Evolutionary conservation across 2,888 invertebrate genomes (phyloP).

Genomic region (Tinea pellionella): DNA sequence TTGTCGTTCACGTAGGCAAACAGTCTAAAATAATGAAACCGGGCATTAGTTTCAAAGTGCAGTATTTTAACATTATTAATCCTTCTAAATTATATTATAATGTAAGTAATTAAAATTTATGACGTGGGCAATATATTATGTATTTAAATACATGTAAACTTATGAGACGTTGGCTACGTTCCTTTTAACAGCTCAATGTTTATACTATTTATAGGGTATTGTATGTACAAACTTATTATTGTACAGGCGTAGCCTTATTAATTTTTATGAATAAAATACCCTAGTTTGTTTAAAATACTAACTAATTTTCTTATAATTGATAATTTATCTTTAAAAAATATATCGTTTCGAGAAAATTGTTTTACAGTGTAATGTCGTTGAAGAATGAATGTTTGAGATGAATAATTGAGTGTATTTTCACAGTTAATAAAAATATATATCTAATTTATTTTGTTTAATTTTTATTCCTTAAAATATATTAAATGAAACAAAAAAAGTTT

Average conservation of each 20-base stretch:
- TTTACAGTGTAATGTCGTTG: not conserved
- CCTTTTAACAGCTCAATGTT: not conserved
- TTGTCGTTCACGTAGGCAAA: no score
- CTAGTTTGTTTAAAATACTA: no score
- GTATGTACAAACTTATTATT: not conserved
- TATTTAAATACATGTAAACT: not conserved
- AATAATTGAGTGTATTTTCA: constrained; percentile 44
- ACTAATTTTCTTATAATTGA: no score
- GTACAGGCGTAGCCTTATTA: not conserved
- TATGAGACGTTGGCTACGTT: not conserved
- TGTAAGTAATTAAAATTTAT: no score
- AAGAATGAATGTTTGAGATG: constrained; percentile 27
- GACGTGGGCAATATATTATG: not conserved
- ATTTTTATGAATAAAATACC: no score
- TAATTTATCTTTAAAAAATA: no score
- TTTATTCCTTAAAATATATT: not conserved
- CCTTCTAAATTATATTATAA: no score
- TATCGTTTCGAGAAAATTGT: not conserved
- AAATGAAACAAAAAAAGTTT: no score
- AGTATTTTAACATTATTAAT: no score
- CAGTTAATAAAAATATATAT: constrained; percentile 55
- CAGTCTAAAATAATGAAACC: not conserved
- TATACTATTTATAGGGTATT: not conserved
- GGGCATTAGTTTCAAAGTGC: not conserved
- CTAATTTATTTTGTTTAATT: constrained; percentile 19